Base-by-base conservation (phyloP, 2,797 vertebrate species). In the Melopsittacus undulatus region DNA sequence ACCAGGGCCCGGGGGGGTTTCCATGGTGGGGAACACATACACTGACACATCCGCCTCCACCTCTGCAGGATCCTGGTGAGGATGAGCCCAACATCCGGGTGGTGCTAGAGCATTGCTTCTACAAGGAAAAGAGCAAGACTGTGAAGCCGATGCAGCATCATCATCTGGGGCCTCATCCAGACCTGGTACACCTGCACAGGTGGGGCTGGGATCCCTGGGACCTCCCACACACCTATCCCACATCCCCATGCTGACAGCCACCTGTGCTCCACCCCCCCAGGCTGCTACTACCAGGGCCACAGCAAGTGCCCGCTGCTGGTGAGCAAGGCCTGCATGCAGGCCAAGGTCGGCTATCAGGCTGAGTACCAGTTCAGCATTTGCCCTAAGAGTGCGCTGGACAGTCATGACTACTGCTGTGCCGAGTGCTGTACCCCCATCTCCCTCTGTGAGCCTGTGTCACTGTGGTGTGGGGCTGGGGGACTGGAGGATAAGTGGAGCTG, bases 161-260 rank as follows among this genome's bases (percentile, higher is more conserved):
- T 99, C 94, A 99, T 99, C 96, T 99, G 99, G 99, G 99, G 99
- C 40, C 98, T 99, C 62, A 99, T 99, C 91, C 99, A 99, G 98
- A 99, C 99, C 62, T 99, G 99, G 99, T 99, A 99, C 89, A 99
- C 99, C 54, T 99, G 99, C 96, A 99, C 99, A 98, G 99, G n/a
- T n/a, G n/a, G n/a, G n/a, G n/a, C n/a, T n/a, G n/a, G n/a, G n/a
- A n/a, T n/a, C n/a, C n/a, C n/a, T n/a, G n/a, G n/a, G n/a, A n/a
- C n/a, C n/a, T n/a, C n/a, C n/a, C n/a, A n/a, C n/a, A n/a, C n/a
- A n/a, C n/a, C n/a, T n/a, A n/a, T n/a, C n/a, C n/a, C n/a, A n/a
- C n/a, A n/a, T n/a, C n/a, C n/a, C n/a, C n/a, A n/a, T n/a, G n/a
- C n/a, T n/a, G n/a, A n/a, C n/a, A n/a, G n/a, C n/a, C n/a, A n/a